Conservation (phyloP, 2,888 invertebrate species). For the Matsumyia berberina region DNA sequence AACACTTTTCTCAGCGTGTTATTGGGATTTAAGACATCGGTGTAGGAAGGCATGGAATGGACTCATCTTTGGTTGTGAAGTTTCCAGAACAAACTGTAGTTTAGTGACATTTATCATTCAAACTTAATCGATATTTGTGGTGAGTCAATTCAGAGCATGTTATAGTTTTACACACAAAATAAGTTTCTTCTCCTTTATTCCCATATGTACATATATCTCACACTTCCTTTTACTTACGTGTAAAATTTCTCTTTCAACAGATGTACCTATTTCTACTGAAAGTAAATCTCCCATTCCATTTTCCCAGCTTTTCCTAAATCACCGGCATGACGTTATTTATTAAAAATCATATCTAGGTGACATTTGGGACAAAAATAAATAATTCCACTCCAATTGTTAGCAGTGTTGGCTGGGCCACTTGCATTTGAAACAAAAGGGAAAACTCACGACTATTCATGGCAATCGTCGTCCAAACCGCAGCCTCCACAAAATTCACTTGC, state of each 20-base stretch:
- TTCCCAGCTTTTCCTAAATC: slow-evolving; percentile 26
- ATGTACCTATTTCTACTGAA: neutral
- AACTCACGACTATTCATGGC: slow-evolving; percentile 49
- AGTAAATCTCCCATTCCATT: slow-evolving; percentile 31
- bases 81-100: too few species aligned
- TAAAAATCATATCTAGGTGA: slow-evolving; percentile 37
- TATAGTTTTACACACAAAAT: too few species aligned
- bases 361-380: slow-evolving; percentile 23
- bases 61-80: too few species aligned
- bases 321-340: slow-evolving; percentile 44
- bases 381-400: slow-evolving; percentile 40
- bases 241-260: slow-evolving; percentile 9
- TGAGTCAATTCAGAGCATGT: too few species aligned
- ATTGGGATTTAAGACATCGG: too few species aligned
- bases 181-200: too few species aligned
- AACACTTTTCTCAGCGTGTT: too few species aligned
- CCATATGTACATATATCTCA: too few species aligned
- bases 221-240: neutral
- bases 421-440: slow-evolving; percentile 54
- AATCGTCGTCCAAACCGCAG: slow-evolving; percentile 22
- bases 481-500: slow-evolving; percentile 63
- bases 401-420: slow-evolving; percentile 47
- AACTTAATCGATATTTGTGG: too few species aligned
- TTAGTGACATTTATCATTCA: too few species aligned
- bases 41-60: too few species aligned